Evolutionary conservation across 2,797 vertebrate genomes (phyloP).

Genomic region (Tokudaia muenninki): DNA sequence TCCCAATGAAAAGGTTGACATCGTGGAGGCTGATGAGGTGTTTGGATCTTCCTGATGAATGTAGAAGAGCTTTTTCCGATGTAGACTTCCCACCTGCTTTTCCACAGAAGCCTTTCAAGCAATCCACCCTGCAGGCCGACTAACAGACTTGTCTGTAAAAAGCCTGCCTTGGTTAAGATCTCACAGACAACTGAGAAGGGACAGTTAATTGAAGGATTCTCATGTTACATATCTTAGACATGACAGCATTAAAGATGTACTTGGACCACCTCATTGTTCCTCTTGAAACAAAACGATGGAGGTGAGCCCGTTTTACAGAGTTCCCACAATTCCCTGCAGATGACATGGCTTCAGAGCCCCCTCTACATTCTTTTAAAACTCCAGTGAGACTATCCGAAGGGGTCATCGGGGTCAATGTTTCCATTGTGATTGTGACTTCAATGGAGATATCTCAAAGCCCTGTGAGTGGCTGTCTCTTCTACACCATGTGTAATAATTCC

Average conservation of each 20-base stretch:
- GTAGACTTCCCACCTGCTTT: not conserved
- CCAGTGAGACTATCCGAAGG: not conserved
- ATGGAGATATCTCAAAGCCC: not conserved
- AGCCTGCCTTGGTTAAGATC: not conserved
- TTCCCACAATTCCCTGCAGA: not conserved
- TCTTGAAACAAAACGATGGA: not conserved
- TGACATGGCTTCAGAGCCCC: not conserved
- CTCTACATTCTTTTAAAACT: not conserved
- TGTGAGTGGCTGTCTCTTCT: not conserved
- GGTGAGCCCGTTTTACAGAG: not conserved
- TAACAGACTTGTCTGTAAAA: not conserved
- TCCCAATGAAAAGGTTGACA: not conserved
- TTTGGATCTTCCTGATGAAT: not conserved
- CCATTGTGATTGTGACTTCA: not conserved
- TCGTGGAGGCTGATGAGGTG: not conserved
- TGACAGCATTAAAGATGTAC: not conserved
- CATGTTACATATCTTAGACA: not conserved
- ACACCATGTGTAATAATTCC: not conserved
- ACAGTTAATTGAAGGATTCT: not conserved
- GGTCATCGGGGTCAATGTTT: not conserved
- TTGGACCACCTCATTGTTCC: no score
- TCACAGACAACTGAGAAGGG: not conserved
- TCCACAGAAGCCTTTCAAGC: conserved; percentile 12
- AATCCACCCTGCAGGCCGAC: not conserved
- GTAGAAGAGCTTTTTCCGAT: not conserved